Base-by-base conservation (phyloP, 2,888 invertebrate genomes). In the Panzeria rudis region DNA sequence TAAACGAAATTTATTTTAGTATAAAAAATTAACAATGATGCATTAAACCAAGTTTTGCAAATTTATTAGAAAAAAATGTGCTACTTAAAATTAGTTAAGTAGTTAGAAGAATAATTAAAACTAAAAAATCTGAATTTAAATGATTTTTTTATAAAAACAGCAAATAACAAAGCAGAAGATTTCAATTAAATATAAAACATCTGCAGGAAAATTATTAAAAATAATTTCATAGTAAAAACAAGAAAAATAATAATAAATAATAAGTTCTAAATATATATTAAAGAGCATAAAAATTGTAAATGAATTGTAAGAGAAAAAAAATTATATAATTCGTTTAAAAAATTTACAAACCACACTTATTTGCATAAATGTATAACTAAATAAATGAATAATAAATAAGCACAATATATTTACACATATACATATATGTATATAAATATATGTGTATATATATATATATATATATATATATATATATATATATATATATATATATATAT, bases 11-110 rank as follows among this genome's bases (percentile, higher is more conserved):
- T 66, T 59, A 29, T 84, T 84, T 77, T 81, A 78, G 73, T 81
- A 84, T 41, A 73, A 85, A 79, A 64, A 79, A 83, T 73, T 79
- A 86, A 86, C 85, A 86, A 86, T 86, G 72, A 85, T 86, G 83
- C 84, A 78, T 79, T 84, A 86, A 86, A 86, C 85, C 79, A 86
- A 69, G 81, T 82, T 86, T 86, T 84, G 83, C 81, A 84, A 73
- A 75, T 84, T 84, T 72, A 84, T 80, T 76, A 78, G 69, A 76
- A 75, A 84, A 52, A 81, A 82, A 82, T 81, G 81, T 82, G 85
- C 85, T 85, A 85, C 85, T 78, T 85, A 85, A 71, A 85, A 82
- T 75, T 85, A 85, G 78, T 78, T 82, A 85, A 84, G 85, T 82
- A 85, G 81, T 73, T 62, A 69, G n/a, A 77, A 82, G 50, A 62